Percentiles rank a stretch among this genome's conserved stretches.
These are phyloP conservation scores for Phylloscopus whistleri DNA, from an alignment of 2,113 vertebrate species.

Conservation along the genomic window DNA sequence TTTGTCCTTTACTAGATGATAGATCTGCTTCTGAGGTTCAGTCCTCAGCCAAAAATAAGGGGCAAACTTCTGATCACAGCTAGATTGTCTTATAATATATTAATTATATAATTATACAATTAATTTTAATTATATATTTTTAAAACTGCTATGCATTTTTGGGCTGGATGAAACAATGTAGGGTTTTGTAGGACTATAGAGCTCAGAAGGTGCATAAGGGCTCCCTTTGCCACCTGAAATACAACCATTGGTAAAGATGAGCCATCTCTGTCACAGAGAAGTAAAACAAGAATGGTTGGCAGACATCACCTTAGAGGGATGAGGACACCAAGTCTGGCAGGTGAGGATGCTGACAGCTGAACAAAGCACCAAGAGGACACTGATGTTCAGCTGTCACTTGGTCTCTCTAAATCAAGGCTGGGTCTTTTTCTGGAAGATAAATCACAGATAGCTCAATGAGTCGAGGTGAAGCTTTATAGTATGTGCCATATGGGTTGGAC, in stretches of 20 bases:
- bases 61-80: neutral
- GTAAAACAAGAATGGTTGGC: neutral
- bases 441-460: neutral
- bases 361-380: neutral
- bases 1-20: neutral
- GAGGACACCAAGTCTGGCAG: neutral
- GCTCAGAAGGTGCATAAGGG: neutral
- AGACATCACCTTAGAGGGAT: neutral
- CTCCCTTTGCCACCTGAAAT: neutral
- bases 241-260: rapidly evolving
- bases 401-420: neutral
- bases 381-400: neutral
- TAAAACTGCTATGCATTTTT: rapidly evolving
- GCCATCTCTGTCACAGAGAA: neutral
- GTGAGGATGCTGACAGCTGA: neutral
- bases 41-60: neutral
- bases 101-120: neutral
- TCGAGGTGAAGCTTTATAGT: neutral
- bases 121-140: neutral
- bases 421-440: neutral
- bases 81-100: neutral
- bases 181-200: neutral
- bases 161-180: neutral
- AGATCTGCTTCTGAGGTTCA: neutral
- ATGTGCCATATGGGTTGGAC: neutral